Base-by-base conservation (phyloP, 2,113 vertebrate genomes). In the Oophaga pumilio region DNA sequence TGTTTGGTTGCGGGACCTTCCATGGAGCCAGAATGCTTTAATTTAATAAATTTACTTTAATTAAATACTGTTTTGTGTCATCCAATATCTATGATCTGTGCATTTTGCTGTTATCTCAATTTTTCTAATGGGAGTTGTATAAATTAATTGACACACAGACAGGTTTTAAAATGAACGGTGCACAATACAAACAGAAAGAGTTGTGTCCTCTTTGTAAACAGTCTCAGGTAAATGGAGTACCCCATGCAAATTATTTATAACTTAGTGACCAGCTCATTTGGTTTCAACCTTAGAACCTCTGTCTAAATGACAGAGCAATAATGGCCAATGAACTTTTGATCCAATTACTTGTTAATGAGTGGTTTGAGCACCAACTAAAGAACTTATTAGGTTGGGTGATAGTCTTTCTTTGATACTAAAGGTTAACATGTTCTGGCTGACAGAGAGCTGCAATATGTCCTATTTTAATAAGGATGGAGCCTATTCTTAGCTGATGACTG, bases 341-440 rank as follows among this genome's bases (percentile, higher is more conserved):
- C 94, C 93, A 92, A 94, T 97, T 93, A 97, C 97, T 97, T 96
- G 92, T 96, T 97, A 94, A 97, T 96, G 95, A 96, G 94, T 92
- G 93, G 91, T 94, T 94, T 96, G 94, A 95, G 95, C 93, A 96
- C 95, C 94, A 93, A 95, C 95, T 94, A 94, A 94, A 93, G 91
- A 89, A 89, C 91, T 93, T 94, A 91, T 94, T 93, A 95, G 93
- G 93, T 94, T 92, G 95, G 94, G 92, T 90, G 92, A 92, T 90
- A 94, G 92, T 94, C 94, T 95, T 94, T 93, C 92, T 94, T 90
- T 93, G 89, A 90, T 91, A 91, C 92, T 84, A 93, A 92, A 93
- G 93, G 91, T 93, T 92, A 91, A 90, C 79, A 3, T 91, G 91
- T 89, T 89, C 74, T 59, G 57, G 79, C 88, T 85, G 89, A 91